Evolutionary conservation across 2,113 vertebrate genomes (phyloP), one percentile per base, ranked within the genome.

Genomic region (Athene noctua): DNA sequence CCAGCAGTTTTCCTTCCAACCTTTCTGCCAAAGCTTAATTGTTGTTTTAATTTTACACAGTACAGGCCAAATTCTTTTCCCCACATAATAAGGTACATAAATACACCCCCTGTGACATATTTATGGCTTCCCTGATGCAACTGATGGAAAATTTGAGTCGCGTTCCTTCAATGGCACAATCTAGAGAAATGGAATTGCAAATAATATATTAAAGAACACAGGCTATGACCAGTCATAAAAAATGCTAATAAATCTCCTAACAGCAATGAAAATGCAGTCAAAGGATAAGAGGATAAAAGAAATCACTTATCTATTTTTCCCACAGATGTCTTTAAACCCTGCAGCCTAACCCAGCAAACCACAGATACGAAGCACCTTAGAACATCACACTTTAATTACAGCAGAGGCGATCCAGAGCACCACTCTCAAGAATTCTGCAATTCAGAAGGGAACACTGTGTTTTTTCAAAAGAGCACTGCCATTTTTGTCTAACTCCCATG

Each of bases 151-250:
- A 96, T 68, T 40, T 94, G 83, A 94, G 88, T 86, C 42, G 32
- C 66, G 89, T 42, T 95, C 77, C 80, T 89, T 82, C 90, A 96
- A 88, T 23, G 42, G 92, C 88, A 95, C 73, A 84, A 91, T 73
- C 92, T 46, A 81, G 54, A 51, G 77, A 91, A 91, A 94, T 95
- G 95, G 97, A 97, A 97, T 96, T 95, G 92, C 80, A 92, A 95
- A 97, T 92, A 96, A 94, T 95, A 92, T 72, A 91, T 95, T 95
- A 92, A 90, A 94, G 96, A 94, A 94, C 86, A 84, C 22, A 61
- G 84, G 89, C 70, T 94, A 89, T 46, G 86, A 94, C 95, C 92
- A 49, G 86, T 62, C 83, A 94, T 95, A 68, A 95, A 96, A 94
- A 94, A 81, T 21, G 66, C 77, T 88, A 94, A 96, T 95, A 93